Conservation (phyloP, 2,113 vertebrate species). For the Pavo muticus region DNA sequence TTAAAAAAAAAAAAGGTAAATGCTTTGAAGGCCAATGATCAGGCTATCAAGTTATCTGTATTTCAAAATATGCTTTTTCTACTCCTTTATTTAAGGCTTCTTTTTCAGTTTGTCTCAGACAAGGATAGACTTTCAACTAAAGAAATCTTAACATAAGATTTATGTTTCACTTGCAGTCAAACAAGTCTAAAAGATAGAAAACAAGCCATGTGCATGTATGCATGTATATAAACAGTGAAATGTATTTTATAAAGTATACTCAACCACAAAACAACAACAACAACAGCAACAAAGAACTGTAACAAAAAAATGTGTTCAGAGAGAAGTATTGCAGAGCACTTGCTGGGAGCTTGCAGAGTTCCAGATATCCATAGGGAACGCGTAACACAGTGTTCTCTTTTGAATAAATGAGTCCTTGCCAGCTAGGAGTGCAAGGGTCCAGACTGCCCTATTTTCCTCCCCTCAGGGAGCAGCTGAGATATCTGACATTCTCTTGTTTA, state of each 20-base stretch:
- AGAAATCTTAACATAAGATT: not conserved
- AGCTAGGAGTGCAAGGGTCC: not conserved
- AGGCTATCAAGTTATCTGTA: not conserved
- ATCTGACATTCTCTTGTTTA: not conserved
- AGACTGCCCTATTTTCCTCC: not conserved
- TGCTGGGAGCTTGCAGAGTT: not conserved
- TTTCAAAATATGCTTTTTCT: not conserved
- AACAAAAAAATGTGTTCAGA: not conserved
- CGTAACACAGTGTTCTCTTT: not conserved
- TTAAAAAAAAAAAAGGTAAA: not conserved
- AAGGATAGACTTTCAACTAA: not conserved
- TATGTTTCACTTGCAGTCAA: not conserved
- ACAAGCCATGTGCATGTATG: fast-evolving
- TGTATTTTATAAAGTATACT: not conserved
- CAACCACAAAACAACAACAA: not conserved
- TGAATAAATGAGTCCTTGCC: not conserved
- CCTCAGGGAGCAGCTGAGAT: not conserved
- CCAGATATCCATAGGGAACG: not conserved
- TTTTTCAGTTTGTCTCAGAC: not conserved
- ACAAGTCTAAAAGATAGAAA: not conserved
- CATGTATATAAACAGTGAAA: not conserved
- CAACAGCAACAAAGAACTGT: not conserved
- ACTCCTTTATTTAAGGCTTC: not conserved
- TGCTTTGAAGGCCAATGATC: not conserved
- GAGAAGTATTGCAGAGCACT: not conserved